These are phyloP conservation scores for Genyomyrus donnyi DNA, from an alignment of 2,113 vertebrate species.

Conservation along the genomic window DNA sequence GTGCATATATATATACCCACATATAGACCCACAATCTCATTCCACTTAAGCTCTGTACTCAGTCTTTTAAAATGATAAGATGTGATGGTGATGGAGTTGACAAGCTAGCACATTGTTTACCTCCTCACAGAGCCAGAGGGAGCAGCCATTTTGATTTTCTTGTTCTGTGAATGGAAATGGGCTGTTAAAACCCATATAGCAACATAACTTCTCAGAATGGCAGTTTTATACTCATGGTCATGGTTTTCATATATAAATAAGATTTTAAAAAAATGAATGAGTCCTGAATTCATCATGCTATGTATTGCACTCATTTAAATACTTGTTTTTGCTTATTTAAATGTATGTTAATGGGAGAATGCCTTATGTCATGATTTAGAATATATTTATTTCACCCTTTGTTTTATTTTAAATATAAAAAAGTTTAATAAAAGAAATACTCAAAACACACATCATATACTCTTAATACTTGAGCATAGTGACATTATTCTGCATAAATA, in stretches of 20 bases:
- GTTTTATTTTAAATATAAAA: background rate
- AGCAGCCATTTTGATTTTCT: slow-evolving; percentile 7
- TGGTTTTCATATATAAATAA: background rate
- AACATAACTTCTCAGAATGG: background rate
- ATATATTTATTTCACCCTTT: background rate
- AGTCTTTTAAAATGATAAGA: background rate
- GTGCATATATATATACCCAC: background rate
- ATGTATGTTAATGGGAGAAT: background rate
- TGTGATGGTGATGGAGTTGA: background rate
- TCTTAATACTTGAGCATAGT: background rate
- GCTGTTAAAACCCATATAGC: background rate
- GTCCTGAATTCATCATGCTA: background rate
- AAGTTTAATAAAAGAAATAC: background rate
- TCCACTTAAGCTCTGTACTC: background rate
- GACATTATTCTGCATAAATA: background rate
- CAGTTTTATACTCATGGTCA: background rate
- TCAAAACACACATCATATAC: background rate
- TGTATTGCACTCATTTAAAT: background rate
- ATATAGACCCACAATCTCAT: background rate
- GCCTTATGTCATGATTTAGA: background rate
- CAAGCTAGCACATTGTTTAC: background rate
- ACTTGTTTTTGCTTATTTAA: background rate
- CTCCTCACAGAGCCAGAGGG: background rate
- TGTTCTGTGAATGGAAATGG: background rate
- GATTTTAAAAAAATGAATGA: background rate